Conservation (phyloP, 1,140 invertebrate genomes). For the Telenomus remus region DNA sequence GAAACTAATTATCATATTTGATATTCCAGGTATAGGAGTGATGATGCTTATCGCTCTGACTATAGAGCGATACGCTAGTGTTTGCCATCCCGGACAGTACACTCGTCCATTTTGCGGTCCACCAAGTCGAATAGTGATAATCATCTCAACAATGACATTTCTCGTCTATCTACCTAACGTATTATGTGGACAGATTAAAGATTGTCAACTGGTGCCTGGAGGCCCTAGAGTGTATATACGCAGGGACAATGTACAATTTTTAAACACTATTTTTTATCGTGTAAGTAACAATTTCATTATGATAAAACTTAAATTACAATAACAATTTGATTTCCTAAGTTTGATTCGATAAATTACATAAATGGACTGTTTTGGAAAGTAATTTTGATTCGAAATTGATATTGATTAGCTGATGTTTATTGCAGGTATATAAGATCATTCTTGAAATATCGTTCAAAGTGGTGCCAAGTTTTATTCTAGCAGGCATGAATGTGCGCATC, state of each 20-base stretch:
- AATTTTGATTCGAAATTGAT: not conserved
- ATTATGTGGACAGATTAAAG: constrained; percentile 78
- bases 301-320: no score
- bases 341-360: no score
- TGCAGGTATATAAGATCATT: constrained; percentile 79
- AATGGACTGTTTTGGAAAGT: no score
- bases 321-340: no score
- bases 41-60: constrained; percentile 88
- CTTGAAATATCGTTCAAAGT: constrained; percentile 82
- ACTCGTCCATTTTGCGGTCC: constrained; percentile 79
- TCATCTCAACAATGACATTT: constrained; percentile 80
- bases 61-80: constrained; percentile 86
- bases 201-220: constrained; percentile 74
- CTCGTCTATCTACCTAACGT: constrained; percentile 80
- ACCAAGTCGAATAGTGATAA: constrained; percentile 78
- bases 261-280: constrained; percentile 74
- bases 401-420: constrained; percentile 46
- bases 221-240: constrained; percentile 70
- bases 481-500: constrained; percentile 82
- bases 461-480: constrained; percentile 81
- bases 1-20: no score
- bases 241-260: constrained; percentile 43
- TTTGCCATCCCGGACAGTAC: constrained; percentile 83
- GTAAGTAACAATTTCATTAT: constrained; percentile 63
- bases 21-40: constrained; percentile 80